Evolutionary conservation across 2,797 vertebrate genomes (phyloP), one percentile per base, ranked within the genome.

Genomic region (Anas acuta): DNA sequence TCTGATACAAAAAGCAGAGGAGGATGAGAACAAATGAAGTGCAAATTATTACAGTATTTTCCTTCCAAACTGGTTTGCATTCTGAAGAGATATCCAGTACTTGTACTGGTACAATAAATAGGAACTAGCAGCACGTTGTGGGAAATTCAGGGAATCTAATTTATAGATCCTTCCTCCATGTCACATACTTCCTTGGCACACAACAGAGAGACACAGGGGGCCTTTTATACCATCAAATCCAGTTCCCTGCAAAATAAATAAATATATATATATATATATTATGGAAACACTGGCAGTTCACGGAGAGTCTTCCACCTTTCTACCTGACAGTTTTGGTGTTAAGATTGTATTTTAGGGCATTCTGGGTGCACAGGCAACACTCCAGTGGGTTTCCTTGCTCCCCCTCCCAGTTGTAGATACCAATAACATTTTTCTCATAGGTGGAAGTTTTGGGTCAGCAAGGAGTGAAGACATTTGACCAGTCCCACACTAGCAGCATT

Each of bases 301-400:
- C 23, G 14, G 39, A 39, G 51, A 22, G 35, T 11, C 21, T 49
- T 43, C 41, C 8, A 41, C 22, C 47, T 66, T 49, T 43, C 41
- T 9, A n/a, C 26, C 47, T 66, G 11, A 25, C 49, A 6, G 2
- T 49, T 70, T 49, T 26, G 45, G 13, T 43, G 33, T n/a, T 7
- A 37, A 87, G n/a, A 30, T 21, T 49, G 18, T 54, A 30, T 47
- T 66, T 56, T 2, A n/a, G 60, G 72, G 18, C 1, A 1, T 41
- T 41, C 39, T 41, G 33, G 26, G 45, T 41, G 32, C 47, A 56
- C 0, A 0, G 8, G 4, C 37, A 17, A 23, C n/a, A 25, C 37
- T 47, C 22, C 33, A 21, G 17, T 79, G 54, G 72, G 32, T 18
- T 15, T 49, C 21, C 19, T 67, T 66, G 53, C 13, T 18, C 54